A percentile compares a stretch with the other conserved stretches of the same genome.
These are phyloP conservation scores for Clostera curtula DNA, from an alignment of 2,888 invertebrate genomes.

Conservation along the genomic window DNA sequence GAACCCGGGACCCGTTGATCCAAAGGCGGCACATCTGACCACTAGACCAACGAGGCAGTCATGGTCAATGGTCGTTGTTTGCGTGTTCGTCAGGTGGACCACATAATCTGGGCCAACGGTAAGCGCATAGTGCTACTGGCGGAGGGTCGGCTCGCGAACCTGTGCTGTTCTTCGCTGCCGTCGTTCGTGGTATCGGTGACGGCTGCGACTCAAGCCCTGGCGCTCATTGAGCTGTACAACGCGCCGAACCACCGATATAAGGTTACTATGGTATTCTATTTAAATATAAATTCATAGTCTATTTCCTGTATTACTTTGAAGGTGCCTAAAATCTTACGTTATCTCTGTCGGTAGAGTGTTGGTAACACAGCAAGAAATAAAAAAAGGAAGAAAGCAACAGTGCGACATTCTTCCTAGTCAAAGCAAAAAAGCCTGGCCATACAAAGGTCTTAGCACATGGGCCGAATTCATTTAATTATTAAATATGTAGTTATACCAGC, in stretches of 20 bases:
- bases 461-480: no score
- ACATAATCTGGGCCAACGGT: constrained; percentile 98
- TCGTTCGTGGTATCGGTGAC: constrained; percentile 99
- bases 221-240: constrained; percentile 97
- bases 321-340: no score
- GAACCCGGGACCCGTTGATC: no score
- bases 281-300: neutral
- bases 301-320: neutral
- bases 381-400: no score
- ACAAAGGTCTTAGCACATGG: no score
- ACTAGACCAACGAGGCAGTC: no score
- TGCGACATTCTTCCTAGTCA: no score
- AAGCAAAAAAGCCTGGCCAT: no score
- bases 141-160: constrained; percentile 95
- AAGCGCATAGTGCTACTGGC: constrained; percentile 95
- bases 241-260: constrained; percentile 96
- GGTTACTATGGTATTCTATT: constrained; percentile 34
- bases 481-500: no score
- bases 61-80: neutral
- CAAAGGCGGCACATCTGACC: no score
- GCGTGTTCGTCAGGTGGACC: constrained; percentile 82
- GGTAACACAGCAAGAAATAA: no score
- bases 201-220: constrained; percentile 96
- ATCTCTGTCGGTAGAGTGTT: no score
- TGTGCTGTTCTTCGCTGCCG: constrained; percentile 97